Percentiles rank a stretch among this genome's conserved stretches.
Evolutionary conservation across 2,888 invertebrate species (phyloP).

Genomic region (Exocentrus adspersus): DNA sequence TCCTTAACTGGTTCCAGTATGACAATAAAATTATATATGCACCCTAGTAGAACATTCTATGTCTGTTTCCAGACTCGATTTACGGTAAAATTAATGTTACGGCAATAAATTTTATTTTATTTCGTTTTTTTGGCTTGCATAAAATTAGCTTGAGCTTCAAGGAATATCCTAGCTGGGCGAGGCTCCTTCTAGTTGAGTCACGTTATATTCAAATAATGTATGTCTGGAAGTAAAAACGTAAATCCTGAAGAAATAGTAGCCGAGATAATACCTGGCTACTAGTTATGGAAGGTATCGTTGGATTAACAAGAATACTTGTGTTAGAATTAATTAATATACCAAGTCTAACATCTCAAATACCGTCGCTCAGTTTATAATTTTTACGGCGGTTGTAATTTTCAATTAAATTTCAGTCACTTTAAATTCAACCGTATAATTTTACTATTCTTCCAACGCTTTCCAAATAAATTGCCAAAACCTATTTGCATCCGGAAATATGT

Average conservation of each 20-base stretch:
- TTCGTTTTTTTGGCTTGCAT: background rate
- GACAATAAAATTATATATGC: background rate
- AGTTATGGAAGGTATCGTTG: no score
- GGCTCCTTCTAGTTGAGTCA: background rate
- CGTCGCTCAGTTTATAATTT: background rate
- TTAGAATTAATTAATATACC: no score
- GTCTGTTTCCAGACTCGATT: background rate
- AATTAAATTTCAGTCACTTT: constrained; percentile 12
- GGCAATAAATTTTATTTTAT: background rate
- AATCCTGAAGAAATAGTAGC: no score
- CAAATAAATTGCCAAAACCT: constrained; percentile 5
- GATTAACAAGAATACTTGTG: background rate
- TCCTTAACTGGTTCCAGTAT: background rate
- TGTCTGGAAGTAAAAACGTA: background rate
- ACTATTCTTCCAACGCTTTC: background rate
- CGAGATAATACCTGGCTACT: no score
- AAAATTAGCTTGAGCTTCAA: background rate
- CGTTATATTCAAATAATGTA: background rate
- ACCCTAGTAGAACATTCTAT: background rate
- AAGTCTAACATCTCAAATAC: background rate
- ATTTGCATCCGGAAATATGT: constrained; percentile 18
- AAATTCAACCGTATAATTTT: background rate
- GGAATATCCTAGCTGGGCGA: no score
- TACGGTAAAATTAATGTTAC: background rate
- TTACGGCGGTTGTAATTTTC: constrained; percentile 2